These are phyloP conservation scores for Neodiprion lecontei DNA, from an alignment of 1,140 invertebrate genomes.

Conservation along the genomic window DNA sequence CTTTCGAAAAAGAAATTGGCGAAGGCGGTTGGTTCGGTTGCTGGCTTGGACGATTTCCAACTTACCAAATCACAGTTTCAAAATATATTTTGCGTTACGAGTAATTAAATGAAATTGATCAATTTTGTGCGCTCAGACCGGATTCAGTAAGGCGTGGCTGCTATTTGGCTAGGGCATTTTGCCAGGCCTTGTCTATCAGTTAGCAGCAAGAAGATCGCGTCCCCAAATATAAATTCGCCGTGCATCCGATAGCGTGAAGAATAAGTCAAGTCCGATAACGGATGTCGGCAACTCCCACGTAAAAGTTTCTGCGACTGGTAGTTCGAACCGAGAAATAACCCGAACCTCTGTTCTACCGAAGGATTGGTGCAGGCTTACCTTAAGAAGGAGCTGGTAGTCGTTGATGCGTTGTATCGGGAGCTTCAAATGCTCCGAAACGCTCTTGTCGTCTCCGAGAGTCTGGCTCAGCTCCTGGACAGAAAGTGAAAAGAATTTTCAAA, in stretches of 20 bases:
- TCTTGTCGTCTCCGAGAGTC: conserved; percentile 87
- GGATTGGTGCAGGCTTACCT: conserved; percentile 69
- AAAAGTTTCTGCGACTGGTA: too few relatives aligned
- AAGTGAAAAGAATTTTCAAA: conserved; percentile 34
- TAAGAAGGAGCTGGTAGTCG: conserved; percentile 94
- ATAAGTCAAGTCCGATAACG: background rate
- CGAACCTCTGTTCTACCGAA: conserved; percentile 7
- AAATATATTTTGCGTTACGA: conserved; percentile 11
- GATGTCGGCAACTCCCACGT: too few relatives aligned
- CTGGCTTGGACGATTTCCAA: conserved; percentile 8
- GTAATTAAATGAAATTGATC: conserved; percentile 14
- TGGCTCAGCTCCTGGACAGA: conserved; percentile 80
- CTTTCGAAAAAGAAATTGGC: background rate
- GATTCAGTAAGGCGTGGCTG: conserved; percentile 1
- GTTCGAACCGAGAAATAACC: too few relatives aligned
- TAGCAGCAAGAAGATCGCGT: background rate
- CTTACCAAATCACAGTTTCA: conserved; percentile 8
- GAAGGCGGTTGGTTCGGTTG: background rate
- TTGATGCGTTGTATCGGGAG: conserved; percentile 94
- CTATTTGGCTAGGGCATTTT: background rate
- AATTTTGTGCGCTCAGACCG: background rate
- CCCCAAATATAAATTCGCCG: background rate
- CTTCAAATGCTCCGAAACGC: conserved; percentile 87
- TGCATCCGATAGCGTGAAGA: background rate
- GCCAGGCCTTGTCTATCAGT: background rate